These are phyloP conservation scores for Pseudomyrmex pallidus DNA, from an alignment of 1,140 invertebrate genomes.

Conservation along the genomic window DNA sequence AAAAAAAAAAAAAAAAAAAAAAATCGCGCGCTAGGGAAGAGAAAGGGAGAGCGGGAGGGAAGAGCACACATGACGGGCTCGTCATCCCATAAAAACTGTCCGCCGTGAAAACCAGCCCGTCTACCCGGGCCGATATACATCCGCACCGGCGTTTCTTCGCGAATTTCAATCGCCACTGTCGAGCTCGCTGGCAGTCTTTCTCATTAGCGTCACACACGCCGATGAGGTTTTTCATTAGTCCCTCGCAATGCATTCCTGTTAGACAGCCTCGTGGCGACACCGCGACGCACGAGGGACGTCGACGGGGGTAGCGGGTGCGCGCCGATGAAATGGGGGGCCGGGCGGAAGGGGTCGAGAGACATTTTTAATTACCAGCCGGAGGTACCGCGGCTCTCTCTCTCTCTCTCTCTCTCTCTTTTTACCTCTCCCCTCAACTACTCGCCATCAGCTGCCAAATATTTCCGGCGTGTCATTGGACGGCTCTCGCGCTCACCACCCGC, in stretches of 20 bases:
- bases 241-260: constrained; percentile 79
- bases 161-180: constrained; percentile 75
- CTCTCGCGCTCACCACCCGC: constrained; percentile 53
- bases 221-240: constrained; percentile 83
- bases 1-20: constrained; percentile 30
- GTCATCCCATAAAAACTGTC: constrained; percentile 66
- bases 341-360: constrained; percentile 76
- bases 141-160: constrained; percentile 64
- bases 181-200: constrained; percentile 69
- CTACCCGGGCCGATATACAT: constrained; percentile 59
- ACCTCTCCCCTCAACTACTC: constrained; percentile 61
- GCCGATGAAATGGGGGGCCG: constrained; percentile 35
- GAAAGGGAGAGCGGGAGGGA: constrained; percentile 19
- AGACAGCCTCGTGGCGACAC: constrained; percentile 72
- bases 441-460: constrained; percentile 81
- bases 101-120: constrained; percentile 53
- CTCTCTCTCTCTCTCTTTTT: not conserved
- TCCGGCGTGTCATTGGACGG: constrained; percentile 76
- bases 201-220: constrained; percentile 77
- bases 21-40: not conserved
- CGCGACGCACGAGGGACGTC: constrained; percentile 59
- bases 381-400: constrained; percentile 68
- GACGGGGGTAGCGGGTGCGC: constrained; percentile 34
- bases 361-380: constrained; percentile 82
- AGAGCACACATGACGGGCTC: constrained; percentile 21